Conservation (phyloP, 2,888 invertebrate genomes). For the Nebria salina region DNA sequence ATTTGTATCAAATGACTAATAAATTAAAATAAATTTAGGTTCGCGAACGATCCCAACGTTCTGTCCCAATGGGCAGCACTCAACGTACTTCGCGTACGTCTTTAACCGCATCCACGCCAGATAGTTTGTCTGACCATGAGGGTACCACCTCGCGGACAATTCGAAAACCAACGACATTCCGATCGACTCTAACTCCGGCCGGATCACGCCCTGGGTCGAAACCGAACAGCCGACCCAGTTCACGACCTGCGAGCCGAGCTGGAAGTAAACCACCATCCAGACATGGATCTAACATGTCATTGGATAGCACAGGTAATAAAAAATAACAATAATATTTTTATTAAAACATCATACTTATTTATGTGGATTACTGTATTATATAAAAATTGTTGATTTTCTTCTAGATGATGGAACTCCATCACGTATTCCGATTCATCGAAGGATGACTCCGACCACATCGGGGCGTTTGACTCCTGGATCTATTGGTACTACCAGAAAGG, state of each 20-base stretch:
- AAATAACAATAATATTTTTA: constrained; percentile 20
- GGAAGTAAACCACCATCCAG: constrained; percentile 93
- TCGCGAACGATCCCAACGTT: constrained; percentile 89
- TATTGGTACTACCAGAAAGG: constrained; percentile 68
- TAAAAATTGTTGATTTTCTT: constrained; percentile 33
- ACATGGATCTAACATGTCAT: constrained; percentile 90
- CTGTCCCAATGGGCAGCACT: constrained; percentile 84
- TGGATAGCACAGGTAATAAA: constrained; percentile 83
- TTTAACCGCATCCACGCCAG: constrained; percentile 86
- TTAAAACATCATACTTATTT: constrained; percentile 34
- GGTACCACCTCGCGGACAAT: constrained; percentile 73
- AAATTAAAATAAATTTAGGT: constrained; percentile 69
- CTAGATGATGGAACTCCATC: constrained; percentile 82
- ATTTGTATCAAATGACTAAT: no score
- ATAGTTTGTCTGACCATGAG: constrained; percentile 89
- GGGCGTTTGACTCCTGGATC: constrained; percentile 60
- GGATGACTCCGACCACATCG: constrained; percentile 69
- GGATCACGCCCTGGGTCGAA: constrained; percentile 69
- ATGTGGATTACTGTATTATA: constrained; percentile 34
- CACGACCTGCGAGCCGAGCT: constrained; percentile 84
- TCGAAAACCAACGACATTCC: constrained; percentile 74
- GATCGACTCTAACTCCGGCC: constrained; percentile 79
- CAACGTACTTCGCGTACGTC: constrained; percentile 70
- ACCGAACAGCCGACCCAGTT: constrained; percentile 81
- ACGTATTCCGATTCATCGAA: constrained; percentile 82